Evolutionary conservation across 2,888 invertebrate genomes (phyloP).

Genomic region (Strigamia maritima): DNA sequence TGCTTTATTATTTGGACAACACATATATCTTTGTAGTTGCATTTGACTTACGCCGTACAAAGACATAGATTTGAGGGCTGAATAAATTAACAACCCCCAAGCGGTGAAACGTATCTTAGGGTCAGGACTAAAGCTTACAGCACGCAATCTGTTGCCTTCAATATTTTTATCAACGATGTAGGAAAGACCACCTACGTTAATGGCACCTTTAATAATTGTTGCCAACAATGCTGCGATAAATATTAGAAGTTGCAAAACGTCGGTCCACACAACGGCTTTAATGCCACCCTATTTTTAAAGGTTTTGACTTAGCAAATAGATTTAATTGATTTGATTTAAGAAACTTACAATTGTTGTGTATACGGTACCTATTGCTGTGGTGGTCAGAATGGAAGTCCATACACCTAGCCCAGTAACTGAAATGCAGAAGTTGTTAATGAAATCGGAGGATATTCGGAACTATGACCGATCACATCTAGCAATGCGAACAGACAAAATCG

Average conservation of each 20-base stretch:
- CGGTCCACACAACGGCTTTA: slow-evolving; percentile 35
- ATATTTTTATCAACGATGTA: neutral
- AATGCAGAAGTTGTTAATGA: neutral
- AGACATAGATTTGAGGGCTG: neutral
- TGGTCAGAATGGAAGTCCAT: neutral
- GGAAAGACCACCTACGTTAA: slow-evolving; percentile 10
- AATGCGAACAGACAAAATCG: too few relatives aligned
- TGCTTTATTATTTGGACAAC: slow-evolving; percentile 54
- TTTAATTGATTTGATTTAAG: neutral
- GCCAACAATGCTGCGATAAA: neutral
- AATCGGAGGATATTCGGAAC: too few relatives aligned
- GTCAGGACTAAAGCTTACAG: slow-evolving; percentile 1
- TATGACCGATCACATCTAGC: too few relatives aligned
- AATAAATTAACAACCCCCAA: slow-evolving; percentile 8
- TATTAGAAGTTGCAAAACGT: neutral
- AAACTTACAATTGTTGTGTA: slow-evolving; percentile 34
- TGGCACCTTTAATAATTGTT: slow-evolving; percentile 1
- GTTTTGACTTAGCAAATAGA: neutral
- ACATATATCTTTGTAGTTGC: slow-evolving; percentile 9
- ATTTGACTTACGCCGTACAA: neutral
- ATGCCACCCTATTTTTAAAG: slow-evolving; percentile 28
- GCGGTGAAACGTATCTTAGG: slow-evolving; percentile 16
- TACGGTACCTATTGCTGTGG: neutral
- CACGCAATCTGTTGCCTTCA: slow-evolving; percentile 1
- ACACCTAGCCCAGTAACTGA: slow-evolving; percentile 5